Base-by-base conservation (phyloP, 2,797 vertebrate genomes). In the Eleutherodactylus coqui region DNA sequence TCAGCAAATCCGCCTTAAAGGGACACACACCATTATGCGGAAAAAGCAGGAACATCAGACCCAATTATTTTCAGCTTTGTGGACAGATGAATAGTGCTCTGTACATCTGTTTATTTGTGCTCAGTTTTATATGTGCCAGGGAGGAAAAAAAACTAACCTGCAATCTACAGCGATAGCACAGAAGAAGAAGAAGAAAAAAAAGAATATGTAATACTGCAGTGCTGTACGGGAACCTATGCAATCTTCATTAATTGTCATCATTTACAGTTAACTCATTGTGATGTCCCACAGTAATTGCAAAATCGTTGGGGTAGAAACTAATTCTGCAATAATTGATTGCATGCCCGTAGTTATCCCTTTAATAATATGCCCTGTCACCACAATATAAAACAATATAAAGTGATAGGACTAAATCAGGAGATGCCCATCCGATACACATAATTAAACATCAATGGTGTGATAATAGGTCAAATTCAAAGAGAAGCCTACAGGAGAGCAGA, bases 1-100 rank as follows among this genome's bases (percentile, higher is more conserved):
- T 95, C 94, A 93, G 93, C 93, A 94, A 94, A 93, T 94, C 93
- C 92, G 91, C 92, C 93, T 94, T 95, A 95, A 95, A 95, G 94
- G 93, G 93, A 92, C 89, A 91, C 90, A 92, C 93, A 93, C 91
- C 88, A 92, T 69, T 84, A 87, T 84, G 76, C 77, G 58, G 86
- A 75, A 55, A 86, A 84, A 84, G 84, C 49, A 77, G 55, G 32
- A 82, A 79, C 38, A 87, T 84, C 67, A 84, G 55, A 84, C 21
- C 67, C 76, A 84, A 87, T 84, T 84, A 84, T 87, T 87, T 87
- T 67, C 69, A 87, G 79, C 73, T 87, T 83, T 83, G 73, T 60
- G 58, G 58, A 75, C 76, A 84, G 76, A 84, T 84, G 82, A 84
- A 87, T 64, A 5, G 69, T 34, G 82, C 77, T 79, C 53, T 19